These are phyloP conservation scores for Balaeniceps rex DNA, from an alignment of 2,113 vertebrate genomes.

Conservation along the genomic window DNA sequence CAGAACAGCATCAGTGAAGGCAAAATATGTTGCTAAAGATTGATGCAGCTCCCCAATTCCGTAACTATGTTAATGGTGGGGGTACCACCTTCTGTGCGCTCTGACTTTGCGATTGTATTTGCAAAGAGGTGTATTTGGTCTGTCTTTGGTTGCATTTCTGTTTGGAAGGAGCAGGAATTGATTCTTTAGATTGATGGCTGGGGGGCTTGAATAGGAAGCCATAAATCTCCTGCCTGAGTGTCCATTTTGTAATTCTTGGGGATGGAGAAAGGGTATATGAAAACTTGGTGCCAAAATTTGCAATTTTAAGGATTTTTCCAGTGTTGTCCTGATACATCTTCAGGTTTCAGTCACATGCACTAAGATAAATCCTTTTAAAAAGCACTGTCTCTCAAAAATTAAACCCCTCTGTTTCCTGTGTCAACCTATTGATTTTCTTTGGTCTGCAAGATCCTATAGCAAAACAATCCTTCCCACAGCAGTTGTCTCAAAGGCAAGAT, in stretches of 20 bases:
- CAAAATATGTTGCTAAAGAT: not conserved
- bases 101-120: not conserved
- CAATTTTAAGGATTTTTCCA: not conserved
- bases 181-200: slow-evolving; percentile 18
- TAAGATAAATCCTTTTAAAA: not conserved
- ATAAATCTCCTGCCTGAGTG: not conserved
- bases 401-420: not conserved
- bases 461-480: not conserved
- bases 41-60: not conserved
- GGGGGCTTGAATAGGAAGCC: not conserved
- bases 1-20: not conserved
- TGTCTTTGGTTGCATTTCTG: not conserved
- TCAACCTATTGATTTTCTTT: not conserved
- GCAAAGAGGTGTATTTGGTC: not conserved
- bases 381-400: not conserved
- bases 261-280: not conserved
- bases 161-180: not conserved
- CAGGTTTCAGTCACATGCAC: not conserved
- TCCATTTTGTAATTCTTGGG: not conserved
- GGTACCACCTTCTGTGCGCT: not conserved
- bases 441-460: not conserved
- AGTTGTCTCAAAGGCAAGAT: not conserved
- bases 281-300: not conserved
- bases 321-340: not conserved
- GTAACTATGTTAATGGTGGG: not conserved